phyloP scores from a whole-genome alignment of 2,888 invertebrate genomes.

The Nymphalis urticae region DNA sequence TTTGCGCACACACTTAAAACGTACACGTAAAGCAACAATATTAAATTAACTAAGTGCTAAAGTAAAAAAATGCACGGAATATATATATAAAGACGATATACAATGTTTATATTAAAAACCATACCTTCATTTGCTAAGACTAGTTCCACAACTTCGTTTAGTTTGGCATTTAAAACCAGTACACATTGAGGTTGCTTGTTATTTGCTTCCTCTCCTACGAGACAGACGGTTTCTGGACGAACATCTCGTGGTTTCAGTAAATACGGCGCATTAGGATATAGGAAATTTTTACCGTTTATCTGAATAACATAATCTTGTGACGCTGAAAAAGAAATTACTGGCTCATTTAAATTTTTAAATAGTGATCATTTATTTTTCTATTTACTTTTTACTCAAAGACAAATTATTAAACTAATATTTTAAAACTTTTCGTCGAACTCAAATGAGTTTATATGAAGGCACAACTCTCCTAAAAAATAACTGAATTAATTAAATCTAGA shows the following conservation, averaged over 20 bases:
- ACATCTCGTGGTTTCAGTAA: conserved; percentile 76
- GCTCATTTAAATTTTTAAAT: not conserved
- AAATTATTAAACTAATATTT: no score
- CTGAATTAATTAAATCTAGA: no score
- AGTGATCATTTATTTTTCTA: not conserved
- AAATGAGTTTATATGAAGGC: no score
- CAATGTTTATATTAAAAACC: not conserved
- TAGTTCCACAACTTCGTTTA: conserved; percentile 79
- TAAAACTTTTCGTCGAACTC: no score
- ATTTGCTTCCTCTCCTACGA: conserved; percentile 60
- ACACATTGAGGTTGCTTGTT: conserved; percentile 77
- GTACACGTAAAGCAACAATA: no score
- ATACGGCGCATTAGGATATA: conserved; percentile 81
- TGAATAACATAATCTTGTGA: conserved; percentile 69
- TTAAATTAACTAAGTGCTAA: no score
- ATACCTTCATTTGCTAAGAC: conserved; percentile 84
- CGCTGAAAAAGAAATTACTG: conserved; percentile 47
- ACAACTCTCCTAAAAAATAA: no score
- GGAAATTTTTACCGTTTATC: conserved; percentile 82
- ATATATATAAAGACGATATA: not conserved
- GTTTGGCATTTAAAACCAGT: conserved; percentile 74
- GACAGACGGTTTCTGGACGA: conserved; percentile 58
- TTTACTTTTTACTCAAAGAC: not conserved
- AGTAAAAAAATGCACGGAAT: no score
- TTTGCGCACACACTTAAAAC: no score